phyloP scores from a whole-genome alignment of 2,888 invertebrate genomes.

The Luperina testacea region DNA sequence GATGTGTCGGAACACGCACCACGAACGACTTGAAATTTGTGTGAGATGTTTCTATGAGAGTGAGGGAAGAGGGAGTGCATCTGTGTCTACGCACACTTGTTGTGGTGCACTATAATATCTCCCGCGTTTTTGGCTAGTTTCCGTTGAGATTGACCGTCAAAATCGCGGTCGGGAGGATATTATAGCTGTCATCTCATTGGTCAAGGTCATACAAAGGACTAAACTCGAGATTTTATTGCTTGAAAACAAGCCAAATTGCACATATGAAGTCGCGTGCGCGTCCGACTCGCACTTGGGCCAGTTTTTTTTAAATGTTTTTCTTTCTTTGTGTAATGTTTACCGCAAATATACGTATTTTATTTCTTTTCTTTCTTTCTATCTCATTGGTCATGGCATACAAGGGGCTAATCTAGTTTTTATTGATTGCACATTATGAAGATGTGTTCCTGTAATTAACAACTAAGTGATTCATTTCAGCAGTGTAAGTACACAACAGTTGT shows the following conservation, averaged over 20 bases:
- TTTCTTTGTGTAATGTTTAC: too few relatives aligned
- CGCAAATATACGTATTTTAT: too few relatives aligned
- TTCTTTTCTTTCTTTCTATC: not conserved
- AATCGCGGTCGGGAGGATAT: not conserved
- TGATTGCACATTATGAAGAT: not conserved
- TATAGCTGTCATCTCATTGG: too few relatives aligned
- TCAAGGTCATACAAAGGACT: not conserved
- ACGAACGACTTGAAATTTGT: too few relatives aligned
- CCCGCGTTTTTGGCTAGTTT: not conserved
- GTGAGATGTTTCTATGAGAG: not conserved
- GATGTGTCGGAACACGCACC: too few relatives aligned
- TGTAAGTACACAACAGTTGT: not conserved
- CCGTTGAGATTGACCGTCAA: not conserved
- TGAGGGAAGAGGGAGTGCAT: not conserved
- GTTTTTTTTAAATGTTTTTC: too few relatives aligned
- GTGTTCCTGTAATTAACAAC: constrained; percentile 19
- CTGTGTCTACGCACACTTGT: not conserved
- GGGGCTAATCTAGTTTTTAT: not conserved
- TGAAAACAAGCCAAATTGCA: too few relatives aligned
- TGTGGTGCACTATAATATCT: not conserved
- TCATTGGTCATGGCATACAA: not conserved
- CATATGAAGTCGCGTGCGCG: too few relatives aligned
- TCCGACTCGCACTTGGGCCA: too few relatives aligned
- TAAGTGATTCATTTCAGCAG: not conserved
- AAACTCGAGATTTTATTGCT: not conserved